Conservation (phyloP, 2,113 vertebrate genomes). For the Terrapene triunguis region DNA sequence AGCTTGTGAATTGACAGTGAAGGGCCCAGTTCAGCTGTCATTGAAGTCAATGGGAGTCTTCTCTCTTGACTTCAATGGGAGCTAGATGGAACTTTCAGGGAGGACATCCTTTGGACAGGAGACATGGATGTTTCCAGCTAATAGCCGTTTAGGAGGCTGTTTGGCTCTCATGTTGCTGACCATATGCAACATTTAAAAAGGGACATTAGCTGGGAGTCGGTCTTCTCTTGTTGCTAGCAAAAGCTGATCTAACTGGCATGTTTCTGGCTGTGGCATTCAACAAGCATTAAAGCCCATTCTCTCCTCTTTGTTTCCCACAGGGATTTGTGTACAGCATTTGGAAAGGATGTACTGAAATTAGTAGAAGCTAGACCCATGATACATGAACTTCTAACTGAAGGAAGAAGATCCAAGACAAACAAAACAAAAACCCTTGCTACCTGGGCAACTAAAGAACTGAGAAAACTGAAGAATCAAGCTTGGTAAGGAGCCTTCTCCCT, state of each 20-base stretch:
- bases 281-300: neutral
- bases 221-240: neutral
- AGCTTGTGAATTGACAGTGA: accelerated
- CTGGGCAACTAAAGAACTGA: slow-evolving; percentile 98
- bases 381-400: slow-evolving; percentile 96
- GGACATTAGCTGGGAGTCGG: neutral
- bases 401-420: slow-evolving; percentile 94
- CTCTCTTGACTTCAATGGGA: accelerated
- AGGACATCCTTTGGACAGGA: neutral
- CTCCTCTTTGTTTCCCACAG: slow-evolving; percentile 70
- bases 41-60: neutral
- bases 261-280: neutral
- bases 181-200: neutral
- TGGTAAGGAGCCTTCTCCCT: slow-evolving; percentile 82
- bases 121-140: accelerated
- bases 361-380: slow-evolving; percentile 96
- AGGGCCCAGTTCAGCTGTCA: accelerated
- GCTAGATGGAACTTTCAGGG: accelerated
- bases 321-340: slow-evolving; percentile 96
- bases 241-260: neutral
- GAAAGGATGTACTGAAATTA: slow-evolving; percentile 97
- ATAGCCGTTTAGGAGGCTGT: neutral
- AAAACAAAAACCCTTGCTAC: slow-evolving; percentile 98
- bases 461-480: slow-evolving; percentile 98
- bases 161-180: neutral